Conservation (phyloP, 2,113 vertebrate genomes). For the Sula dactylatra region DNA sequence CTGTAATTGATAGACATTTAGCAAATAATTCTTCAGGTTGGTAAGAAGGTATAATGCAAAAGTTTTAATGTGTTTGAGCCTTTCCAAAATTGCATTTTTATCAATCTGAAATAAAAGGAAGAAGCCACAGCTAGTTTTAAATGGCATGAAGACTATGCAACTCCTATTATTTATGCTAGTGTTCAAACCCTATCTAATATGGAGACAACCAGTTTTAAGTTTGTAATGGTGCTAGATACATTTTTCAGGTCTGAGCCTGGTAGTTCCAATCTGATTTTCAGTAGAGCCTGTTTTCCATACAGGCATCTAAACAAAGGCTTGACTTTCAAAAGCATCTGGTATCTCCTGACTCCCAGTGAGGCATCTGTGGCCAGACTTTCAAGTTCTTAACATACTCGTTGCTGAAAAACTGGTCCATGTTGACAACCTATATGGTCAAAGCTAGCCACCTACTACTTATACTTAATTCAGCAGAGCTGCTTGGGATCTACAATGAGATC, state of each 20-base stretch:
- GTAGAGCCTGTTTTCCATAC: neutral
- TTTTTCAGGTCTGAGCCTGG: neutral
- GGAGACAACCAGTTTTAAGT: neutral
- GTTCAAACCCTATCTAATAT: neutral
- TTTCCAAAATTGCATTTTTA: neutral
- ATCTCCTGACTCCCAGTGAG: neutral
- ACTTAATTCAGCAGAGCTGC: neutral
- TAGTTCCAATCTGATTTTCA: neutral
- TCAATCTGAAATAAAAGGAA: neutral
- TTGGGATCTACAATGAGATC: neutral
- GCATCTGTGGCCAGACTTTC: conserved; percentile 19
- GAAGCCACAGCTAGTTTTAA: neutral
- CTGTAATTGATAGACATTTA: neutral
- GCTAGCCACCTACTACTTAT: neutral
- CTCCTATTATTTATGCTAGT: neutral
- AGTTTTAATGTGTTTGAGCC: neutral
- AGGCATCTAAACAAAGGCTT: neutral
- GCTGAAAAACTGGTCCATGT: conserved; percentile 40
- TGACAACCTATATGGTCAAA: neutral
- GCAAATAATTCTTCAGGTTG: neutral
- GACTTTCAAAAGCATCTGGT: neutral
- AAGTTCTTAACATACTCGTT: neutral
- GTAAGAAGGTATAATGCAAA: neutral
- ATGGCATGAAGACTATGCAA: neutral
- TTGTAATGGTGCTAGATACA: neutral